These are phyloP conservation scores for Eilema depressum DNA, from an alignment of 2,888 invertebrate species.

Conservation along the genomic window DNA sequence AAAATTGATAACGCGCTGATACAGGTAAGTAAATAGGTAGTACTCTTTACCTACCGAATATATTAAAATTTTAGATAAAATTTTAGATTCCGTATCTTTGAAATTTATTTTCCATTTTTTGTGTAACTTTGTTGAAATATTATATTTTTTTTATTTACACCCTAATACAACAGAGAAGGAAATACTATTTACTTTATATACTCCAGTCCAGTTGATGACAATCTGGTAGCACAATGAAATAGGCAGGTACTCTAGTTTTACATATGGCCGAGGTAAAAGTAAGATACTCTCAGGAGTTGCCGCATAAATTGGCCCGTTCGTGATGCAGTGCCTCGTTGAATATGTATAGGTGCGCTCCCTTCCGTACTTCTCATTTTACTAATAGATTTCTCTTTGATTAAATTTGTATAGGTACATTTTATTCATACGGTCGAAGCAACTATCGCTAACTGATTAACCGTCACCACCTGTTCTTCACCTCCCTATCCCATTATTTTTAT, in stretches of 20 bases:
- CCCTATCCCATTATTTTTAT: neutral
- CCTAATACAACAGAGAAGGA: no score
- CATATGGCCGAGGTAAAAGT: slow-evolving; percentile 83
- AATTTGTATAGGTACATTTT: slow-evolving; percentile 84
- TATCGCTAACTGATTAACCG: slow-evolving; percentile 78
- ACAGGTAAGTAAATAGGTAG: neutral
- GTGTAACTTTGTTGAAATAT: neutral
- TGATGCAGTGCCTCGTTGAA: slow-evolving; percentile 87
- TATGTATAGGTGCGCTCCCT: slow-evolving; percentile 87
- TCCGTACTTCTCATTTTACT: slow-evolving; percentile 87
- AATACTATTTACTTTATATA: neutral
- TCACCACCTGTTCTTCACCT: slow-evolving; percentile 50
- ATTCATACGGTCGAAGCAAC: slow-evolving; percentile 80
- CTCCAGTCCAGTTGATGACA: slow-evolving; percentile 71
- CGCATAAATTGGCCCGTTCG: slow-evolving; percentile 86
- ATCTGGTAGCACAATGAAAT: slow-evolving; percentile 80
- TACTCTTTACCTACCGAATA: neutral
- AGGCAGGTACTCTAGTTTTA: slow-evolving; percentile 78
- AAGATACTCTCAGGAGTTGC: slow-evolving; percentile 82
- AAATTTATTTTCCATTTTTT: neutral
- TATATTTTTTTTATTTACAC: no score
- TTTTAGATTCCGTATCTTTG: neutral
- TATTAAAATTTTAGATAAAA: slow-evolving; percentile 50
- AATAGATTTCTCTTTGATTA: slow-evolving; percentile 87
- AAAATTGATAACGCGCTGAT: slow-evolving; percentile 1